Percentiles rank a stretch among this genome's conserved stretches.
phyloP scores from a whole-genome alignment of 2,888 invertebrate genomes.

The Gastracanthus pulcherrimus region DNA sequence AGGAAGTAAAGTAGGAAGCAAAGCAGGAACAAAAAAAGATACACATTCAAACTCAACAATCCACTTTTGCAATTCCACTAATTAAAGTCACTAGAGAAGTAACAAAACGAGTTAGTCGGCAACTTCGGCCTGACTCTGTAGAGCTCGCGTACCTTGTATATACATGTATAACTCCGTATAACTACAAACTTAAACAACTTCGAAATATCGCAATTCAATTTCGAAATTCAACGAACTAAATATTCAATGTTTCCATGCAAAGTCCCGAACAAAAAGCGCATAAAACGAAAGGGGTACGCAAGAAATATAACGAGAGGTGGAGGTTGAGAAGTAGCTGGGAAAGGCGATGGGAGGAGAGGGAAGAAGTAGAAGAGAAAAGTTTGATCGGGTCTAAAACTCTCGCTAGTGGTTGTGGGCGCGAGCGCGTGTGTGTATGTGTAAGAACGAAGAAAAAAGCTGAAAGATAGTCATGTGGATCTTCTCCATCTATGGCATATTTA shows the following conservation, averaged over 20 bases:
- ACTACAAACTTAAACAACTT: slow-evolving; percentile 58
- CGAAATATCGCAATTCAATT: slow-evolving; percentile 58
- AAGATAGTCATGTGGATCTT: slow-evolving; percentile 19
- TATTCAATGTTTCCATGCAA: slow-evolving; percentile 58
- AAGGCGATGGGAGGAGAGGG: slow-evolving; percentile 2
- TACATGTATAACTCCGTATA: slow-evolving; percentile 47
- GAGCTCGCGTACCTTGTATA: slow-evolving; percentile 14
- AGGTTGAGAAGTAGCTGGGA: slow-evolving; percentile 22
- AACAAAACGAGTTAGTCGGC: slow-evolving; percentile 57
- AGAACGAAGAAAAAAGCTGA: slow-evolving; percentile 10
- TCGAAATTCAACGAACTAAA: slow-evolving; percentile 58
- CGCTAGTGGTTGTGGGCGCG: neutral
- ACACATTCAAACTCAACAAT: slow-evolving; percentile 53
- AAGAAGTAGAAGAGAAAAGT: slow-evolving; percentile 25
- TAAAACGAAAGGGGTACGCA: slow-evolving; percentile 30
- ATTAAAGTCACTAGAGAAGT: slow-evolving; percentile 54
- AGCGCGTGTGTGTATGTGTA: neutral
- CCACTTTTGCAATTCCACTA: slow-evolving; percentile 55
- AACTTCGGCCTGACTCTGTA: slow-evolving; percentile 37
- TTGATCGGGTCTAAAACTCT: slow-evolving; percentile 43
- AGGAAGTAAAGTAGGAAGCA: neutral
- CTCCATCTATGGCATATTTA: neutral
- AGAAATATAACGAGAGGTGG: slow-evolving; percentile 42
- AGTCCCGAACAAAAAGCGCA: slow-evolving; percentile 43
- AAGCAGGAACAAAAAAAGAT: neutral